Base-by-base conservation (phyloP, 2,888 invertebrate genomes). In the Cantharis flavilabris region DNA sequence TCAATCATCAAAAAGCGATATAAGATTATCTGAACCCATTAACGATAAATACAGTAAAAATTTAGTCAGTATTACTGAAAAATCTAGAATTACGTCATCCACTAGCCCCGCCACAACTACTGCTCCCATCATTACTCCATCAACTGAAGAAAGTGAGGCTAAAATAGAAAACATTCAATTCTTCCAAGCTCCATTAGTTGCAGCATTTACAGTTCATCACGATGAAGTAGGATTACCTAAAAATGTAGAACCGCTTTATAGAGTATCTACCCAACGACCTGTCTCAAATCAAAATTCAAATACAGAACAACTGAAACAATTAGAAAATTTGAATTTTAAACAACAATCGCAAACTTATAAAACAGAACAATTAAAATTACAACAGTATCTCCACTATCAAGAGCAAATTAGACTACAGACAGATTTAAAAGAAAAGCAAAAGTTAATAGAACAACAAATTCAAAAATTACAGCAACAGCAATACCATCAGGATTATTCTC, bases 141-240 rank as follows among this genome's bases (percentile, higher is more conserved):
- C 93, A n/a, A 93, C 93, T 0, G 87, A 93, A 92, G 85, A 94
- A 72, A 93, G 91, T 75, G 92, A 93, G 86, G 91, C 87, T 5
- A 88, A 92, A 81, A 93, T 93, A 3, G 91, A 92, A 83, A 91
- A 93, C 84, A 94, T 96, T 1, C 95, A 95, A 86, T 95, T 96
- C 71, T 94, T 93, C 84, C 93, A 93, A 81, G 96, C 96, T 3
- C 96, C 96, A 0, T 86, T 96, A 76, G 94, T 96, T 0, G 95
- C 95, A 2, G 96, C 96, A 0, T 96, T 96, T 84, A 96, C 96
- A 0, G 94, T 96, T 0, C 95, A 96, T 81, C 94, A 96, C 87
- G 96, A 96, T 84, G 93, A 93, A 80, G 90, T 91, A 28, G 96
- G 96, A 1, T 85, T 93, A n/a, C 95, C 96, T 0, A 94, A 94